These are phyloP conservation scores for Pristionchus entomophagus DNA, from an alignment of 2,888 invertebrate genomes.

Conservation along the genomic window DNA sequence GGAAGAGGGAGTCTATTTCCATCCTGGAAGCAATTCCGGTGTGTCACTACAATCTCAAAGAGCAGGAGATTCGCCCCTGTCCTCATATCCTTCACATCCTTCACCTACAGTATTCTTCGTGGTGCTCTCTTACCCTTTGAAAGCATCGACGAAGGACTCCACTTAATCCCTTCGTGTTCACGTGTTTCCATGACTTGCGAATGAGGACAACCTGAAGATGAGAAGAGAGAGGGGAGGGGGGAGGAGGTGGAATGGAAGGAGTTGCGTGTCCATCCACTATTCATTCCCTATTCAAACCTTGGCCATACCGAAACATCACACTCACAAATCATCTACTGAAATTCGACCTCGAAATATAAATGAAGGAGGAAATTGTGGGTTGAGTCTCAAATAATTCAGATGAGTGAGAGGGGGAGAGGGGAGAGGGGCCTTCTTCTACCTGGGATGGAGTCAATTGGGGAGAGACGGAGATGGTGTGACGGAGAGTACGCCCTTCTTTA, in stretches of 20 bases:
- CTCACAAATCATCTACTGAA: neutral
- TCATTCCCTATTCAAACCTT: neutral
- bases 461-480: constrained; percentile 5
- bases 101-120: neutral
- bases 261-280: neutral
- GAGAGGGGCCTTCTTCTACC: neutral
- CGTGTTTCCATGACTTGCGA: constrained; percentile 72
- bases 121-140: constrained; percentile 60
- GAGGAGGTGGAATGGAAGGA: constrained; percentile 17
- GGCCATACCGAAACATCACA: neutral
- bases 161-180: constrained; percentile 72
- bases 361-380: neutral
- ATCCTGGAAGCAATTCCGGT: neutral
- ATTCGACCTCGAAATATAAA: neutral
- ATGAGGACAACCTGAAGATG: constrained; percentile 57
- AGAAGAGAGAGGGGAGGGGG: constrained; percentile 33
- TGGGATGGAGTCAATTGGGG: constrained; percentile 13
- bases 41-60: neutral
- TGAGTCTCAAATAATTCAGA: neutral
- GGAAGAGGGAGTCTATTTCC: neutral
- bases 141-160: constrained; percentile 68
- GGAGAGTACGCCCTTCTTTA: neutral
- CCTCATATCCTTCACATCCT: neutral
- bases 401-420: neutral
- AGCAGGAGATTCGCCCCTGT: too few species aligned